Percentiles rank a stretch among this genome's conserved stretches.
Conservation (phyloP, 2,888 invertebrate species). For the Brachyptera risi region DNA sequence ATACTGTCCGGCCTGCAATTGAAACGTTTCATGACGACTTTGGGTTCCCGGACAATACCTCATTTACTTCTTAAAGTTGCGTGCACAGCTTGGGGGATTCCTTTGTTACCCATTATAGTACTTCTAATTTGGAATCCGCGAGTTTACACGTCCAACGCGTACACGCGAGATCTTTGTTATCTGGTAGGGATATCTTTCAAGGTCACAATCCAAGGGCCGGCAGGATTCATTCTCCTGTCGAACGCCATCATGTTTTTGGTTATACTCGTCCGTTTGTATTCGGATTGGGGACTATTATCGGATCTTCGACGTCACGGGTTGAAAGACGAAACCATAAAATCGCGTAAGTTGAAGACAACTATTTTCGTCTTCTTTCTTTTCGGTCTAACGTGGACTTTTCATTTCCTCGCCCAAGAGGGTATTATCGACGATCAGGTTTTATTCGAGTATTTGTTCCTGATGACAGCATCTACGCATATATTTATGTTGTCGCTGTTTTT, state of each 20-base stretch:
- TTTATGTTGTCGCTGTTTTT: not conserved
- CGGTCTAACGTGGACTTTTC: conserved; percentile 2
- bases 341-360: not conserved
- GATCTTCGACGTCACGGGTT: not conserved
- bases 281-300: not conserved
- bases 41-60: not conserved
- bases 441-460: not conserved
- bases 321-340: not conserved
- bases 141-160: not conserved
- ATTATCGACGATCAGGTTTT: not conserved
- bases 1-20: not conserved
- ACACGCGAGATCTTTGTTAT: not conserved
- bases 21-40: not conserved
- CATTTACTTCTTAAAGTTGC: not conserved
- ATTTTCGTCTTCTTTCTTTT: conserved; percentile 3
- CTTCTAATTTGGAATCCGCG: not conserved
- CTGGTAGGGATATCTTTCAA: not conserved
- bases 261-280: not conserved
- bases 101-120: not conserved
- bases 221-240: not conserved
- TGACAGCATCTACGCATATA: not conserved
- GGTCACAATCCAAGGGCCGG: not conserved
- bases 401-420: not conserved
- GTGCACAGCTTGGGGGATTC: not conserved
- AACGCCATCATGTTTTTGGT: not conserved